A percentile compares a stretch with the other conserved stretches of the same genome.
Conservation (phyloP, 2,113 vertebrate genomes). For the Aphelocoma coerulescens region DNA sequence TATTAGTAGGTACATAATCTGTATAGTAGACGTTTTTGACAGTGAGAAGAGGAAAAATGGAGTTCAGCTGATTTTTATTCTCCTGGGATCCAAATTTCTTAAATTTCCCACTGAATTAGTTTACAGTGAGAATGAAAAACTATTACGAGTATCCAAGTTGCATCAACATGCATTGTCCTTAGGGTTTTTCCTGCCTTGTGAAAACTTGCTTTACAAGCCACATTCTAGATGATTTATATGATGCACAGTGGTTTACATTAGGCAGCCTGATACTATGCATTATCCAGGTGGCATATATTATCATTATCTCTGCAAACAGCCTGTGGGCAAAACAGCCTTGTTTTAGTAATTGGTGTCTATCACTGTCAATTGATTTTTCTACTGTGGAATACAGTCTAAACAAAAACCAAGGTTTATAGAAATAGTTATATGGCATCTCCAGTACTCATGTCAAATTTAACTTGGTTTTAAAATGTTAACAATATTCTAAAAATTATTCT, state of each 20-base stretch:
- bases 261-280: neutral
- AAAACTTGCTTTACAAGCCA: neutral
- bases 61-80: neutral
- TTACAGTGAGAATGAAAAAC: neutral
- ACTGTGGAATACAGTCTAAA: neutral
- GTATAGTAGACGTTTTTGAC: neutral
- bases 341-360: neutral
- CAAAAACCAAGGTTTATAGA: neutral
- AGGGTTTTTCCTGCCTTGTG: neutral
- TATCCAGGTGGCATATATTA: neutral
- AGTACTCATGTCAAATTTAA: neutral
- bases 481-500: neutral
- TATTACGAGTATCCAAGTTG: neutral
- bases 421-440: neutral
- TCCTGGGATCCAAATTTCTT: neutral
- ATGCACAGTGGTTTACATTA: neutral
- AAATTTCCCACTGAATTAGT: neutral
- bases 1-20: neutral
- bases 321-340: neutral
- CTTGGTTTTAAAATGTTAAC: neutral
- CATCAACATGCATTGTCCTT: neutral
- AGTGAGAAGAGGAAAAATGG: neutral
- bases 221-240: neutral
- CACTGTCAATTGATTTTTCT: neutral
- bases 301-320: neutral